Conservation (phyloP, 2,797 vertebrate genomes). For the Pipistrellus pygmaeus region DNA sequence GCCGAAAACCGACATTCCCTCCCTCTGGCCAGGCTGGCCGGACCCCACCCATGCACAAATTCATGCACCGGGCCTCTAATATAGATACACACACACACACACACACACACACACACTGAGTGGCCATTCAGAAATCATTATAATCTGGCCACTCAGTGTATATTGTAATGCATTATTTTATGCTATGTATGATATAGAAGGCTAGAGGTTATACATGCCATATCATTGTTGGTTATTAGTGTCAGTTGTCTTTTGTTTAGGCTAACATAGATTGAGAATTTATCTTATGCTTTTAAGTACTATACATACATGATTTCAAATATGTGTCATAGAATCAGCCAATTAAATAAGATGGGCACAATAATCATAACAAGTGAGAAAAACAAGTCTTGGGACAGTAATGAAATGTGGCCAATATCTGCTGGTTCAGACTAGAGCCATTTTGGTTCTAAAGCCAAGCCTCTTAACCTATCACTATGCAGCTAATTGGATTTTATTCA, state of each 20-base stretch:
- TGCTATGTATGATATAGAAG: not conserved
- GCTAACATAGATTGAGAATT: not conserved
- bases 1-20: too few species aligned
- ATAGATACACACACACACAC: too few species aligned
- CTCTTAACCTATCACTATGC: not conserved
- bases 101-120: too few species aligned
- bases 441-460: not conserved
- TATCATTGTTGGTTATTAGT: not conserved
- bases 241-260: not conserved
- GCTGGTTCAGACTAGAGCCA: not conserved
- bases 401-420: not conserved
- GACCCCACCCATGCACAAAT: too few species aligned
- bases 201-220: not conserved
- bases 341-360: not conserved
- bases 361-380: not conserved
- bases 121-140: too few species aligned
- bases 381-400: not conserved
- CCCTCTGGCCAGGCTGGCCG: too few species aligned
- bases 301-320: not conserved
- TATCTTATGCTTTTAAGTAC: not conserved
- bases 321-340: not conserved
- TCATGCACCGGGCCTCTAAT: too few species aligned
- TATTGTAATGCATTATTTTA: not conserved
- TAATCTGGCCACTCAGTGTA: not conserved
- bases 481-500: not conserved